Conservation (phyloP, 2,113 vertebrate genomes). For the Chlamydotis undulata region DNA sequence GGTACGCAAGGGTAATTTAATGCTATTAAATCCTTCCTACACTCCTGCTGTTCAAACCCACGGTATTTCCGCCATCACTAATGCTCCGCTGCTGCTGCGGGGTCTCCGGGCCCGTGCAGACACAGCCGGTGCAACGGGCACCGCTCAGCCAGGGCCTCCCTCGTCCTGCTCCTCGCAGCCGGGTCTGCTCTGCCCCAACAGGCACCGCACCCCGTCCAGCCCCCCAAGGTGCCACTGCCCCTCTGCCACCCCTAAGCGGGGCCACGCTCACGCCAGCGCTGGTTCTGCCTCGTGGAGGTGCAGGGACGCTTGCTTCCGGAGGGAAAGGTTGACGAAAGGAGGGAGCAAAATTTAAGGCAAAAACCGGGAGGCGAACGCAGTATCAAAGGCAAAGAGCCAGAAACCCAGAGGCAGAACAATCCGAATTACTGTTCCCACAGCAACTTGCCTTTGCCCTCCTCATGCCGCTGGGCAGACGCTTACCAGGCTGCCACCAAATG, state of each 20-base stretch:
- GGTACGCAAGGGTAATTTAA: not conserved
- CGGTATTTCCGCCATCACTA: fast-evolving
- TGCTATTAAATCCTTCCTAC: not conserved
- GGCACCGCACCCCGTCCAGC: not conserved
- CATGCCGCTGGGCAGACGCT: not conserved
- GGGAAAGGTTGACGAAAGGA: not conserved
- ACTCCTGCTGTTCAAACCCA: not conserved
- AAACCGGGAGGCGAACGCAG: fast-evolving
- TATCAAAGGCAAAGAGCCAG: not conserved
- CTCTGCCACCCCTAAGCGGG: fast-evolving
- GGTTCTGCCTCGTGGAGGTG: not conserved
- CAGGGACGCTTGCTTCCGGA: not conserved
- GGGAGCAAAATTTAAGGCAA: not conserved
- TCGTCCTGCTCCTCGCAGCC: not conserved
- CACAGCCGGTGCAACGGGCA: fast-evolving
- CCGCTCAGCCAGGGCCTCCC: not conserved
- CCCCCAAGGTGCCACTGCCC: not conserved
- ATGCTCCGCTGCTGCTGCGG: not conserved
- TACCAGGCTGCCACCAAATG: not conserved
- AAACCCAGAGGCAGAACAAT: not conserved
- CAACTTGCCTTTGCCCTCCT: not conserved
- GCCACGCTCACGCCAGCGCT: not conserved
- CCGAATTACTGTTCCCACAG: slow-evolving; percentile 3
- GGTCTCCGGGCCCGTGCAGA: fast-evolving
- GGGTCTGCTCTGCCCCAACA: fast-evolving